A percentile compares a stretch with the other conserved stretches of the same genome.
phyloP scores from a whole-genome alignment of 2,797 vertebrate genomes.

The Tinamus major region DNA sequence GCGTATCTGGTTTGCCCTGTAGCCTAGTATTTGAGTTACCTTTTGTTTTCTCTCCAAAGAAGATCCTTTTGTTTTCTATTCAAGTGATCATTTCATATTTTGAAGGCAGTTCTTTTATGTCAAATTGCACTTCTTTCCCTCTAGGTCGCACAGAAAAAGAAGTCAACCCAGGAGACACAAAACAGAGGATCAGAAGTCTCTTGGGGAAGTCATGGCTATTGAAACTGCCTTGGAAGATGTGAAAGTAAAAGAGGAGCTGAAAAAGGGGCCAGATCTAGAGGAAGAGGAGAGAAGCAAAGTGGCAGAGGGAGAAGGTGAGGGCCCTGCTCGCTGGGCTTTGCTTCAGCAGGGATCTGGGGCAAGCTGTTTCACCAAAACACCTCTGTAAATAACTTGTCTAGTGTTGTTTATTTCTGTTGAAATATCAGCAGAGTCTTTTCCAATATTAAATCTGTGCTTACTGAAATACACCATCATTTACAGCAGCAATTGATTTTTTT shows the following conservation, averaged over 20 bases:
- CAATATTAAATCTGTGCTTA: neutral
- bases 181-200: slow-evolving; percentile 90
- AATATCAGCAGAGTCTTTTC: slow-evolving; percentile 1
- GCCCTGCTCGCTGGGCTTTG: neutral
- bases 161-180: slow-evolving; percentile 91
- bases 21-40: slow-evolving; percentile 31
- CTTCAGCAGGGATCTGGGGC: neutral
- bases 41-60: slow-evolving; percentile 37
- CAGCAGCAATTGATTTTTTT: slow-evolving; percentile 40
- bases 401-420: slow-evolving; percentile 23
- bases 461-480: neutral
- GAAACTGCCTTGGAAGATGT: slow-evolving; percentile 83
- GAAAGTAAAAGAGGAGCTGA: slow-evolving; percentile 80
- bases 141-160: slow-evolving; percentile 90
- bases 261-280: slow-evolving; percentile 59
- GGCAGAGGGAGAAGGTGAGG: slow-evolving; percentile 82
- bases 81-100: neutral
- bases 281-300: slow-evolving; percentile 80
- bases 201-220: slow-evolving; percentile 85
- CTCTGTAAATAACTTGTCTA: slow-evolving; percentile 21
- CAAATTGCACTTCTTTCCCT: slow-evolving; percentile 1
- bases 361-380: neutral
- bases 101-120: slow-evolving; percentile 16
- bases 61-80: slow-evolving; percentile 21
- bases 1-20: slow-evolving; percentile 8